phyloP scores from a whole-genome alignment of 2,113 vertebrate genomes.

The Puntigrus tetrazona region DNA sequence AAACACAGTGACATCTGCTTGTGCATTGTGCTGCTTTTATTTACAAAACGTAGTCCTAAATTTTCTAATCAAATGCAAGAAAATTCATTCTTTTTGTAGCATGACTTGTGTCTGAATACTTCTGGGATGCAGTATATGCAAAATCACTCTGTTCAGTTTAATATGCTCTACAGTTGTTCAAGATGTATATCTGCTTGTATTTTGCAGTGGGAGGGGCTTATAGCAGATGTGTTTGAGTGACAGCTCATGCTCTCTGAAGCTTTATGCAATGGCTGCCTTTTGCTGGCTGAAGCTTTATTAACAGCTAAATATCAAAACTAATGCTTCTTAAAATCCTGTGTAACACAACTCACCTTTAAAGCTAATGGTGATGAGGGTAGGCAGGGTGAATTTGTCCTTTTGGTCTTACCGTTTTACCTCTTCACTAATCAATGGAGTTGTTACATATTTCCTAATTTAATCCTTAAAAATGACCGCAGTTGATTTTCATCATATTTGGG shows the following conservation, averaged over 20 bases:
- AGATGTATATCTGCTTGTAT: neutral
- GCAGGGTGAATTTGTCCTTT: neutral
- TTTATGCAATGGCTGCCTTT: conserved; percentile 35
- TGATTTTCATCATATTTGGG: too few relatives aligned
- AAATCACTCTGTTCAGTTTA: neutral
- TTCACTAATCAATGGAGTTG: too few relatives aligned
- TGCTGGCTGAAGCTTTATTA: conserved; percentile 26
- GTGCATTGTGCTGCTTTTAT: neutral
- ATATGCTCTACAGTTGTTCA: neutral
- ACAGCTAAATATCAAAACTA: neutral
- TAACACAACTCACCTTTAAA: neutral
- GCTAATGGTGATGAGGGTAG: neutral
- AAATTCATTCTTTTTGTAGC: neutral
- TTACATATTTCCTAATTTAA: neutral
- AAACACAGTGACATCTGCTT: neutral
- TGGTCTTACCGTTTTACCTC: too few relatives aligned
- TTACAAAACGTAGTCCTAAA: neutral
- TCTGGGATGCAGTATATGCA: neutral
- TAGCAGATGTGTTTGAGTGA: conserved; percentile 49
- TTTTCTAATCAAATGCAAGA: neutral
- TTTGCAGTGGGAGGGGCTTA: neutral
- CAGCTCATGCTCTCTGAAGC: neutral
- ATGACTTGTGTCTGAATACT: neutral
- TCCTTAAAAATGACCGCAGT: neutral
- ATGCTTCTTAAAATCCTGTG: neutral